Conservation (phyloP, 2,797 vertebrate species). For the Anas bernieri region DNA sequence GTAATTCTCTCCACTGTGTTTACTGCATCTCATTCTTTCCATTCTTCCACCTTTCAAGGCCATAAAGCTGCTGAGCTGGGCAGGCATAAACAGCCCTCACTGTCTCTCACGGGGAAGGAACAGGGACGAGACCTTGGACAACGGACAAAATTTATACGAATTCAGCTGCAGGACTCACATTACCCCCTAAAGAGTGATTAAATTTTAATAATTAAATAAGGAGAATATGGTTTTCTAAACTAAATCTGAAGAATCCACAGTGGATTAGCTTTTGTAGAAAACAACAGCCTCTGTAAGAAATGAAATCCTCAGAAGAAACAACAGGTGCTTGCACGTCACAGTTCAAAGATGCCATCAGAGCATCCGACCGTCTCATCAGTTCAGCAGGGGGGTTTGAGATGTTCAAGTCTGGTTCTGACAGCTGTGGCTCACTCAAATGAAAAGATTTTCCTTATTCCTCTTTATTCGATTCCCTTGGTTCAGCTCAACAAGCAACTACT, state of each 20-base stretch:
- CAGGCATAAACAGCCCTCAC: neutral
- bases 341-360: neutral
- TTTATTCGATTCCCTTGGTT: neutral
- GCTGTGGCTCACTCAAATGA: neutral
- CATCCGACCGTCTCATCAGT: neutral
- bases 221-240: neutral
- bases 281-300: neutral
- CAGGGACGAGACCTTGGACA: neutral
- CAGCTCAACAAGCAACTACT: neutral
- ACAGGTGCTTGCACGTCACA: neutral
- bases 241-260: neutral
- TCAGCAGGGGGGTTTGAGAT: neutral
- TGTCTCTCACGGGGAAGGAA: neutral
- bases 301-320: neutral
- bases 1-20: neutral
- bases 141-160: neutral
- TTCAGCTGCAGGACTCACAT: neutral
- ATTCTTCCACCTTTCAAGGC: constrained; percentile 44
- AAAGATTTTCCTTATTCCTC: neutral
- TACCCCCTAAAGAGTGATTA: neutral
- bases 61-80: neutral
- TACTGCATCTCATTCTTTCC: neutral
- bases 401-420: neutral
- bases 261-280: neutral
- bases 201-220: neutral